phyloP scores from a whole-genome alignment of 2,113 vertebrate genomes.

The Centropus unirufus region DNA sequence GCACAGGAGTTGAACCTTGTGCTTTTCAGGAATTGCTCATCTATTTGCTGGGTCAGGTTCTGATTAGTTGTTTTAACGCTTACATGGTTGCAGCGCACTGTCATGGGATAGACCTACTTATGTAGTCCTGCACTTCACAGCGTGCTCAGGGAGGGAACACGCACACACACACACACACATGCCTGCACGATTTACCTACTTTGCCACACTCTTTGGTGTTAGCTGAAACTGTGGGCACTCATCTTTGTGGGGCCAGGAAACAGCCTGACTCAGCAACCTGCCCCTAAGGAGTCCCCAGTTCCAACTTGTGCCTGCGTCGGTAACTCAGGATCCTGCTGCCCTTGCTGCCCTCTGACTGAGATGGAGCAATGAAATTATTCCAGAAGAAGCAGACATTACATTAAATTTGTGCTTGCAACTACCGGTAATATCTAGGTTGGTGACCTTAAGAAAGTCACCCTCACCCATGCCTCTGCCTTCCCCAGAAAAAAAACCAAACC shows the following conservation, averaged over 20 bases:
- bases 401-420: neutral
- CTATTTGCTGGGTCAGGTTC: neutral
- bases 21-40: neutral
- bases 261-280: neutral
- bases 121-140: neutral
- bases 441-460: neutral
- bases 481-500: neutral
- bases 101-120: neutral
- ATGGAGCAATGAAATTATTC: neutral
- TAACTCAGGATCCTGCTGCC: rapidly evolving
- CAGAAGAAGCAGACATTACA: neutral
- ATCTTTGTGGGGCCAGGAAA: neutral
- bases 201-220: neutral
- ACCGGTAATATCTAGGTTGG: rapidly evolving
- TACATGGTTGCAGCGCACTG: neutral
- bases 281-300: rapidly evolving
- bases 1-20: neutral
- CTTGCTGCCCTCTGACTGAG: neutral
- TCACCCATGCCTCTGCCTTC: rapidly evolving
- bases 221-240: neutral
- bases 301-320: rapidly evolving
- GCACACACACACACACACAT: rapidly evolving
- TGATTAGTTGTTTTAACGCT: neutral
- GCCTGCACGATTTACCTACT: neutral
- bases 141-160: rapidly evolving